phyloP scores from a whole-genome alignment of 2,797 vertebrate species.

The Epinephelus coioides region DNA sequence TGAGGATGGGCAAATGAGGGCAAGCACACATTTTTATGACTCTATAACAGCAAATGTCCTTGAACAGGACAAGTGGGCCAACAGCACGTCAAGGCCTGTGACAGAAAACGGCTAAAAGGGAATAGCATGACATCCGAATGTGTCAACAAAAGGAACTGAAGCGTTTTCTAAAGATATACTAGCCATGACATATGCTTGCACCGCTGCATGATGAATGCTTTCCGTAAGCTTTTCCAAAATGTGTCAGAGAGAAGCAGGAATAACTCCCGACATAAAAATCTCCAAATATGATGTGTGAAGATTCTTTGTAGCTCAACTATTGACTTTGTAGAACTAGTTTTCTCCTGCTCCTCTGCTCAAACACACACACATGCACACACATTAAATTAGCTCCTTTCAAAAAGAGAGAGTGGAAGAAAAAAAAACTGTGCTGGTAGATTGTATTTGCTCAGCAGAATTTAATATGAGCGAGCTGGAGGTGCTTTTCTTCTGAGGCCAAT shows the following conservation, averaged over 20 bases:
- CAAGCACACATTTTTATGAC: constrained; percentile 57
- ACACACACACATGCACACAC: constrained; percentile 28
- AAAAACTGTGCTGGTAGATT: constrained; percentile 72
- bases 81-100: constrained; percentile 27
- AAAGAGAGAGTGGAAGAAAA: constrained; percentile 14
- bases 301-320: constrained; percentile 17
- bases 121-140: constrained; percentile 55
- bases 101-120: constrained; percentile 32
- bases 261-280: constrained; percentile 12
- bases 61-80: constrained; percentile 41
- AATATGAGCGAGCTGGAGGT: constrained; percentile 84
- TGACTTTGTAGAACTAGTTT: not conserved
- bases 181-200: constrained; percentile 36
- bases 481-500: constrained; percentile 84
- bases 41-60: constrained; percentile 52
- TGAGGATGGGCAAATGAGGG: constrained; percentile 47
- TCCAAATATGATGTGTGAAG: constrained; percentile 26
- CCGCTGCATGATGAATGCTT: constrained; percentile 32
- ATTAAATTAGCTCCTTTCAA: constrained; percentile 64
- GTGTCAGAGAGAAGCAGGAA: constrained; percentile 24
- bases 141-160: constrained; percentile 67
- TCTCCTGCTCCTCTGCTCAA: constrained; percentile 24
- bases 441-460: constrained; percentile 90
- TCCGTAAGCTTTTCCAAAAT: constrained; percentile 39
- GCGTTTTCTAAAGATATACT: constrained; percentile 38